Evolutionary conservation across 2,888 invertebrate genomes (phyloP), one percentile per base, ranked within the genome.

Genomic region (Yponomeuta plumbellus): DNA sequence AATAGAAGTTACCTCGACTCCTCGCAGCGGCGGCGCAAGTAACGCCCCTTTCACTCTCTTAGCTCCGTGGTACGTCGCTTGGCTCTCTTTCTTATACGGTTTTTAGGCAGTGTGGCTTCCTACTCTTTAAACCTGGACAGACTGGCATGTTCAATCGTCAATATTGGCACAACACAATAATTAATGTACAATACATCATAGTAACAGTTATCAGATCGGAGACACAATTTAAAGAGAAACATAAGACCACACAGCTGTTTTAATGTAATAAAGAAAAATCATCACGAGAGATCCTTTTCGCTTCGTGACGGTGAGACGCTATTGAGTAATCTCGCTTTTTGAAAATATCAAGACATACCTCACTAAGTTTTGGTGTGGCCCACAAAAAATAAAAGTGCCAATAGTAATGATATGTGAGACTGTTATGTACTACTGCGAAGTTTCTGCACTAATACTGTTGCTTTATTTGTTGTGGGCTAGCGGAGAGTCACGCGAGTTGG

Each of bases 101-200:
- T 81, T 81, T 80, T 82, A 85, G 86, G 88, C 88, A 84, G 88
- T 90, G 88, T 89, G 89, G 88, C 84, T 80, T 83, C 84, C 76
- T 86, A 83, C 73, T 83, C 77, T 80, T 80, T 17, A 74, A 74
- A 89, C 90, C 90, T 90, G 90, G 83, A 90, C 89, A 90, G 78
- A 89, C 85, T 84, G 84, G 83, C 85, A 87, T 82, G 79, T 77
- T 52, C 77, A 80, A 71, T 72, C 74, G 81, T 84, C 75, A 84
- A 80, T 80, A 85, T 85, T 79, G 82, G 74, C 81, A 84, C 79
- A 80, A 73, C 75, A 78, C 68, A 68, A 70, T 57, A 73, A 70
- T 71, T 71, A 71, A 68, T 72, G 44, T 52, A 52, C 39, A 39
- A 11, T 39, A 39, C 44, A 72, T 73, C 67, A 70, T 66, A 69